Evolutionary conservation across 2,113 vertebrate genomes (phyloP).

Genomic region (Agelaius tricolor): DNA sequence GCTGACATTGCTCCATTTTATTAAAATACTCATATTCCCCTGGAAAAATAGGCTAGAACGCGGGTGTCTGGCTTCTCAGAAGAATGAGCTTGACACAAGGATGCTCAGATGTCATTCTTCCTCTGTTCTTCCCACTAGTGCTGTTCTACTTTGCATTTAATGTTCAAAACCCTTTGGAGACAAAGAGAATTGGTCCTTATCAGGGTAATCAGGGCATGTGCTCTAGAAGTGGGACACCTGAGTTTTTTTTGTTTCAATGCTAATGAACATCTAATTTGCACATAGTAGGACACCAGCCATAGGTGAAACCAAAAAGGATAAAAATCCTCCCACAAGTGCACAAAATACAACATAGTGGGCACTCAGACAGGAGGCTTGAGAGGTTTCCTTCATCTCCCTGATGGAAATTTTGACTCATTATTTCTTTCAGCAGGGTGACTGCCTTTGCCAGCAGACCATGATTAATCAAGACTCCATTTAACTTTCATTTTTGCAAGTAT

Average conservation of each 20-base stretch:
- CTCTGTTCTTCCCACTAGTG: not conserved
- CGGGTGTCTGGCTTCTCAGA: not conserved
- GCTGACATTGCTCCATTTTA: constrained; percentile 28
- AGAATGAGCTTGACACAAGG: not conserved
- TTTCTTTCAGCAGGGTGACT: not conserved
- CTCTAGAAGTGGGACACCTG: not conserved
- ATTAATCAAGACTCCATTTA: not conserved
- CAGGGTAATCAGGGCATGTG: not conserved
- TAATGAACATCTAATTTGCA: not conserved
- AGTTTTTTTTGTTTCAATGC: not conserved
- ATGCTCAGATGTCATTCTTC: not conserved
- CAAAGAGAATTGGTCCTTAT: not conserved
- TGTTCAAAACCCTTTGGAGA: constrained; percentile 18
- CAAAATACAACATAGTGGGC: not conserved
- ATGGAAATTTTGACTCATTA: not conserved
- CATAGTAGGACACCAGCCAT: not conserved
- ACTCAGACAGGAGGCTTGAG: not conserved
- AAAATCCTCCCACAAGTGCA: not conserved
- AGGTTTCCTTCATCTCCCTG: not conserved
- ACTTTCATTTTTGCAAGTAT: not conserved
- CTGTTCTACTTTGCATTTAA: constrained; percentile 30
- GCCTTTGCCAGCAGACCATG: not conserved
- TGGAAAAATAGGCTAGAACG: not conserved
- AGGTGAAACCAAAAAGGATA: not conserved
- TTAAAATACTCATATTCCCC: not conserved